These are phyloP conservation scores for Argyrosomus japonicus DNA, from an alignment of 2,113 vertebrate species.

Conservation along the genomic window DNA sequence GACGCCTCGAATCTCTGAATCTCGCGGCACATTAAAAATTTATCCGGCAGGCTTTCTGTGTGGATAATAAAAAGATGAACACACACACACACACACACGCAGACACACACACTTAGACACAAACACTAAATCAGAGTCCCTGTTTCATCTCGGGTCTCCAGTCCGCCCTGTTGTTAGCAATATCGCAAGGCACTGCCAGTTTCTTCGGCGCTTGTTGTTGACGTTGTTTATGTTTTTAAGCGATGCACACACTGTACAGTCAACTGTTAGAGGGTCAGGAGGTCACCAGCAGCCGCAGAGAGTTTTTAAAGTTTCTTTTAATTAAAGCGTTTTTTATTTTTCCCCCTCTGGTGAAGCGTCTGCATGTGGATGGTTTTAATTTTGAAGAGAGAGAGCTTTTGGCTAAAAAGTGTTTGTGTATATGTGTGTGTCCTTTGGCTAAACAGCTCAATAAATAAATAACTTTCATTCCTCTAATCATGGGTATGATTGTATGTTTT, in stretches of 20 bases:
- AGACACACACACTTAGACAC: background rate
- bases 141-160: conserved; percentile 28
- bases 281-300: conserved; percentile 33
- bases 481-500: background rate
- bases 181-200: background rate
- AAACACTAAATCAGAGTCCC: conserved; percentile 48
- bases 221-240: conserved; percentile 27
- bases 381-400: conserved; percentile 16
- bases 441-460: conserved; percentile 4
- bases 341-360: background rate
- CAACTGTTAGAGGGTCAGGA: conserved; percentile 22
- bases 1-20: conserved; percentile 59
- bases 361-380: conserved; percentile 26
- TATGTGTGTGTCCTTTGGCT: background rate
- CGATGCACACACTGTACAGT: background rate
- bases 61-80: conserved; percentile 68
- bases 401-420: background rate
- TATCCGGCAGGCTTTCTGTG: conserved; percentile 62
- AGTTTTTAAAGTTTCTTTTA: conserved; percentile 5
- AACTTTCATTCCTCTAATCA: background rate
- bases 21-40: conserved; percentile 74
- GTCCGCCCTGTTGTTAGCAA: conserved; percentile 25
- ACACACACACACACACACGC: background rate
- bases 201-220: conserved; percentile 4
- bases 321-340: background rate